phyloP scores from a whole-genome alignment of 2,113 vertebrate genomes.

The Sphyrna mokarran region DNA sequence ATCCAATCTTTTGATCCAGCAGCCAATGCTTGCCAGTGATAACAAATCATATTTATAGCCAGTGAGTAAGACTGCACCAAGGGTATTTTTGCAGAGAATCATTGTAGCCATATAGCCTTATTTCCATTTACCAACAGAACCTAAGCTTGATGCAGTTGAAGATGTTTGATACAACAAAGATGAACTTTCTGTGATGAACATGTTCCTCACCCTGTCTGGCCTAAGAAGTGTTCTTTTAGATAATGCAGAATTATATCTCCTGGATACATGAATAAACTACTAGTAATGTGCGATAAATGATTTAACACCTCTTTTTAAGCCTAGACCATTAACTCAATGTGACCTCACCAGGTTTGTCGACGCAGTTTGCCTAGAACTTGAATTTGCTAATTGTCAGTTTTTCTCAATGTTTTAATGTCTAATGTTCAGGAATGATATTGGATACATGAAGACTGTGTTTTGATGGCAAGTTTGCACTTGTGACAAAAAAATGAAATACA shows the following conservation, averaged over 20 bases:
- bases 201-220: neutral
- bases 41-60: conserved; percentile 40
- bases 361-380: neutral
- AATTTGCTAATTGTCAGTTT: neutral
- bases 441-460: neutral
- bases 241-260: neutral
- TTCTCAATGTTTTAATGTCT: neutral
- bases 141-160: neutral
- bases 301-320: neutral
- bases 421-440: neutral
- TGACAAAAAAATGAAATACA: neutral
- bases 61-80: neutral
- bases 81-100: neutral
- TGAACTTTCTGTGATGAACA: neutral
- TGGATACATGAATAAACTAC: neutral
- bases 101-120: neutral
- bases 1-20: conserved; percentile 33
- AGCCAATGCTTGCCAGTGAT: conserved; percentile 21
- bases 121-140: neutral
- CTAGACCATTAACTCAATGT: neutral
- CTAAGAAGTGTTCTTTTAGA: neutral
- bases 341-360: neutral
- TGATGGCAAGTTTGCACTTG: conserved; percentile 1
- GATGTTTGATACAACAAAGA: neutral
- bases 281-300: neutral